These are phyloP conservation scores for Penelope pileata DNA, from an alignment of 2,113 vertebrate species.

Conservation along the genomic window DNA sequence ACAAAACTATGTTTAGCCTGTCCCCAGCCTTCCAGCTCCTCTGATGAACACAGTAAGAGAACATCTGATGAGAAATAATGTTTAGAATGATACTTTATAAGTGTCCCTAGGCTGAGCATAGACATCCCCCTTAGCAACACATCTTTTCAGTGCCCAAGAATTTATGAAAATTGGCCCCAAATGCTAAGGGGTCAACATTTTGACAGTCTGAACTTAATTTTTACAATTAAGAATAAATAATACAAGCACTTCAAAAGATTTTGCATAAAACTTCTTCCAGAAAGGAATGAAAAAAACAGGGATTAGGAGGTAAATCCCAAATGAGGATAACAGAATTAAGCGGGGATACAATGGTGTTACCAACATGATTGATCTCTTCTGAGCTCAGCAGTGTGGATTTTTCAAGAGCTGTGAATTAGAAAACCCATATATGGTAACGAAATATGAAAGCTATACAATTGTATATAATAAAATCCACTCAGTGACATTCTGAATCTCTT, in stretches of 20 bases:
- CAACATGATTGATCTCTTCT: not conserved
- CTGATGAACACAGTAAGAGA: not conserved
- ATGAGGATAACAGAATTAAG: not conserved
- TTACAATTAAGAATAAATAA: not conserved
- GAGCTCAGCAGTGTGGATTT: not conserved
- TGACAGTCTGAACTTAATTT: not conserved
- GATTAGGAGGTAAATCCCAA: not conserved
- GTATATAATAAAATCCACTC: not conserved
- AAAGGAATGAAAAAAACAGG: not conserved
- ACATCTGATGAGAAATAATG: not conserved
- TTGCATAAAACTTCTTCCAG: not conserved
- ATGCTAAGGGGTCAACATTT: not conserved
- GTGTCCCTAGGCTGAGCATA: not conserved
- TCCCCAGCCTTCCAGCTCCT: not conserved
- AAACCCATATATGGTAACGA: not conserved
- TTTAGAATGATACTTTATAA: not conserved
- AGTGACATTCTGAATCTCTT: not conserved
- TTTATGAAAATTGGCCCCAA: not conserved
- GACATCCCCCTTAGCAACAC: not conserved
- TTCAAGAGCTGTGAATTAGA: not conserved
- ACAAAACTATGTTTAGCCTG: not conserved
- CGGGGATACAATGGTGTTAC: not conserved
- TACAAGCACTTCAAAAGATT: not conserved
- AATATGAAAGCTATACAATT: not conserved
- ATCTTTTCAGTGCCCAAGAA: not conserved